A percentile compares a stretch with the other conserved stretches of the same genome.
Evolutionary conservation across 2,113 vertebrate genomes (phyloP).

Genomic region (Blennius ocellaris): DNA sequence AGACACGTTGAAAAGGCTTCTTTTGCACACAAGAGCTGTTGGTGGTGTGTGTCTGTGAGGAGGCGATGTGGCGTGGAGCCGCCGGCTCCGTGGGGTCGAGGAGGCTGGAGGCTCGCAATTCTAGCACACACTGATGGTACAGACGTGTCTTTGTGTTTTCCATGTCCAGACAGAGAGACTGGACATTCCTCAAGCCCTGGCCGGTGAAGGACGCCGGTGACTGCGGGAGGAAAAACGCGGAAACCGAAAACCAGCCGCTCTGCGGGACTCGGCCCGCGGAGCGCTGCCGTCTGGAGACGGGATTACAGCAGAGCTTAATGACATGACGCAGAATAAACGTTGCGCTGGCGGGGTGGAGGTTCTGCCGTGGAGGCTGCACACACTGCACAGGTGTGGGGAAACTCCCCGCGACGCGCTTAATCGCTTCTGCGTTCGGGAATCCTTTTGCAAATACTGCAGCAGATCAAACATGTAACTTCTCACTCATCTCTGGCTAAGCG

Average conservation of each 20-base stretch:
- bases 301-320: background rate
- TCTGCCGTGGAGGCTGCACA: constrained; percentile 23
- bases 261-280: background rate
- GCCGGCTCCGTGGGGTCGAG: too few relatives aligned
- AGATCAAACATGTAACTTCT: constrained; percentile 72
- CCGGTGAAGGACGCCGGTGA: too few relatives aligned
- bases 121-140: too few relatives aligned
- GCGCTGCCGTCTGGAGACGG: background rate
- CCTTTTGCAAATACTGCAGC: constrained; percentile 71
- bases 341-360: constrained; percentile 37
- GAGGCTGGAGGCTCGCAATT: too few relatives aligned
- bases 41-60: too few relatives aligned
- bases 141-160: too few relatives aligned
- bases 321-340: constrained; percentile 11
- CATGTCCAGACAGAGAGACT: too few relatives aligned
- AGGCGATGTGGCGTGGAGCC: too few relatives aligned
- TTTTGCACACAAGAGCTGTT: too few relatives aligned
- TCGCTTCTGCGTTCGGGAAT: constrained; percentile 59
- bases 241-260: background rate
- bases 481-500: constrained; percentile 71
- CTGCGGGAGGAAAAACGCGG: background rate
- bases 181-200: too few relatives aligned
- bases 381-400: constrained; percentile 62
- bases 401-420: constrained; percentile 67
- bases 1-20: too few relatives aligned